phyloP scores from a whole-genome alignment of 1,140 invertebrate species.

The Littorina saxatilis region DNA sequence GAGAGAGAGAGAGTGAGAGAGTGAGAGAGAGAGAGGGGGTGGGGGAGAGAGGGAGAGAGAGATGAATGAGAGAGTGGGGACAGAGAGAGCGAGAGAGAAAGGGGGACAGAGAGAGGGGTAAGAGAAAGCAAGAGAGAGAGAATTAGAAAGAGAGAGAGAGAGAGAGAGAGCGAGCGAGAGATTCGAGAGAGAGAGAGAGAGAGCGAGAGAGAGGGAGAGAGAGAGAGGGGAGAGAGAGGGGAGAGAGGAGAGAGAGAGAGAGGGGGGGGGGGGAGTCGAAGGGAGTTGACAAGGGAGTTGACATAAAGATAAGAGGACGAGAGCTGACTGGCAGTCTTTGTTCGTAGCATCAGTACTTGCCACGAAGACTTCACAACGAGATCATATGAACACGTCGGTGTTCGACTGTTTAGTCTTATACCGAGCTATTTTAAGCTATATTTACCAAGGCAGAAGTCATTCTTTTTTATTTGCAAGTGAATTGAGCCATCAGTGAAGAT shows the following conservation, averaged over 20 bases:
- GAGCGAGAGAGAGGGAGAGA: no score
- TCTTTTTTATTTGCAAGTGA: no score
- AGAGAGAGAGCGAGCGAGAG: no score
- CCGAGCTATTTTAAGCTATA: no score
- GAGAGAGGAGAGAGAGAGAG: neutral
- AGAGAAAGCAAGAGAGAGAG: neutral
- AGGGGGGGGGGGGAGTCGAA: no score
- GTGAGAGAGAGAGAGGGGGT: neutral
- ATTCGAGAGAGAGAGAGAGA: no score
- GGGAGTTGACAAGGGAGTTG: neutral
- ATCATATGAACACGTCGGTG: no score
- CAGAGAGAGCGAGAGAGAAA: neutral
- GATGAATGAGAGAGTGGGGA: neutral
- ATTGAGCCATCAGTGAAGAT: no score
- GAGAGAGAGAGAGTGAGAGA: neutral
- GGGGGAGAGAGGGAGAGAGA: neutral
- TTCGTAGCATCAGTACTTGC: no score
- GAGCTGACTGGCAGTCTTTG: neutral
- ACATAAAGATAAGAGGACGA: neutral
- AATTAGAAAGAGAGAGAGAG: slow-evolving; percentile 1
- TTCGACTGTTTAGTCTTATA: no score
- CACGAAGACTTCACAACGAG: no score
- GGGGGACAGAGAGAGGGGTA: neutral
- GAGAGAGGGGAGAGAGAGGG: neutral
- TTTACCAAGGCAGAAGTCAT: no score